A percentile compares a stretch with the other conserved stretches of the same genome.
phyloP scores from a whole-genome alignment of 1,140 invertebrate species.

The Zaprionus gabonicus region DNA sequence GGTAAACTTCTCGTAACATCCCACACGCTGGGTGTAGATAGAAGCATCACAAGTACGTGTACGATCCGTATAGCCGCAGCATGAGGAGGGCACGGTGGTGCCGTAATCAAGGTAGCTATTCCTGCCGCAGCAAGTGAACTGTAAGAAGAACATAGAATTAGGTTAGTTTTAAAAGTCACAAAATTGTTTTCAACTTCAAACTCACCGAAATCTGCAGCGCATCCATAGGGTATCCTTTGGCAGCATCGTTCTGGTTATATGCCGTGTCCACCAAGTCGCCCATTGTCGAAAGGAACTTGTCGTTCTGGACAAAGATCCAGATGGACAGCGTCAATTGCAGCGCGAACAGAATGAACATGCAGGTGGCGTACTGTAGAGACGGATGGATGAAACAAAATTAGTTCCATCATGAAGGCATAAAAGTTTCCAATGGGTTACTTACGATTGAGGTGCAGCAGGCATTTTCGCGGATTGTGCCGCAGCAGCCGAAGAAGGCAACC shows the following conservation, averaged over 20 bases:
- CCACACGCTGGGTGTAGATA: slow-evolving; percentile 72
- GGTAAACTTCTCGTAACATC: slow-evolving; percentile 84
- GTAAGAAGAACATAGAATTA: not conserved
- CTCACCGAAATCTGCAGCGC: slow-evolving; percentile 72
- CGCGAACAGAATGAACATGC: slow-evolving; percentile 87
- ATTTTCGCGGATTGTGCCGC: slow-evolving; percentile 92
- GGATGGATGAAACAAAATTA: not conserved
- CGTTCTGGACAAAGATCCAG: slow-evolving; percentile 86
- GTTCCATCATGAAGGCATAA: not conserved
- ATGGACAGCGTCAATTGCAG: slow-evolving; percentile 87
- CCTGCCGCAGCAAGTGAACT: slow-evolving; percentile 88
- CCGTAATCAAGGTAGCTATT: slow-evolving; percentile 83
- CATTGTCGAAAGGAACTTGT: slow-evolving; percentile 84
- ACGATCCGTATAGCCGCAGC: slow-evolving; percentile 78
- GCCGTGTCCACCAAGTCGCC: slow-evolving; percentile 83
- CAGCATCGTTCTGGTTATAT: slow-evolving; percentile 61
- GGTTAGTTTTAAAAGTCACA: not conserved
- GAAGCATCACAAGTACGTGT: slow-evolving; percentile 51
- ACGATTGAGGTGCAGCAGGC: slow-evolving; percentile 92
- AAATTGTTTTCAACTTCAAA: not conserved
- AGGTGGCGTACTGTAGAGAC: slow-evolving; percentile 87
- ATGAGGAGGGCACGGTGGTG: slow-evolving; percentile 75
- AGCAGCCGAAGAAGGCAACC: slow-evolving; percentile 93
- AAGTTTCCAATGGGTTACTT: slow-evolving; percentile 67
- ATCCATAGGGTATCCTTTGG: slow-evolving; percentile 64